Evolutionary conservation across 2,888 invertebrate genomes (phyloP), one percentile per base, ranked within the genome.

Genomic region (Agriopis aurantiaria): DNA sequence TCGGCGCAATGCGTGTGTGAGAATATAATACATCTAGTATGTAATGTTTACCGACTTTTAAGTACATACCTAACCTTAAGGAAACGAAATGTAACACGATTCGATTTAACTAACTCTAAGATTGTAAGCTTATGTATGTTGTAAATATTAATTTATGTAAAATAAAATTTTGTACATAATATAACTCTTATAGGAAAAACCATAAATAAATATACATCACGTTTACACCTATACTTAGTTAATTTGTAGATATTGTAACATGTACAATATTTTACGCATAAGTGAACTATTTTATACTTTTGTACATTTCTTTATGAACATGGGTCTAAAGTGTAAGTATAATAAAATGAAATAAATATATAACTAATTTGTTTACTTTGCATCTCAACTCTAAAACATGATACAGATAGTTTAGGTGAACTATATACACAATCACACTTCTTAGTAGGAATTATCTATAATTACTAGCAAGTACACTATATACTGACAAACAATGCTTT

Each of bases 71-170:
- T 71, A 67, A 62, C 52, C 72, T 46, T 61, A 55, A 65, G 62
- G 75, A 23, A n/a, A 71, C 71, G 69, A 71, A 74, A 71, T 65
- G 64, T 71, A 65, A 71, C 60, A 75, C 73, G 73, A 73, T 72
- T 71, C 69, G 65, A 63, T 71, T 51, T 67, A 66, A 49, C 14
- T 71, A 71, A 62, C 33, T 67, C 33, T 63, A 55, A 63, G 43
- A 23, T 60, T 53, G 11, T 40, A 45, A 43, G 76, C 76, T 83
- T 78, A 80, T 80, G 78, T 83, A 12, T 82, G 85, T 85, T 92
- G 92, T 92, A 92, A 89, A 92, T 92, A 91, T 84, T 85, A 81
- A 90, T 89, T 89, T 89, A 89, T 86, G 80, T 84, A 82, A 86
- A 83, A 82, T 81, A 82, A 80, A 77, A 64, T 79, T 76, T 79